A percentile compares a stretch with the other conserved stretches of the same genome.
phyloP scores from a whole-genome alignment of 2,888 invertebrate species.

The Orchesella flavescens region DNA sequence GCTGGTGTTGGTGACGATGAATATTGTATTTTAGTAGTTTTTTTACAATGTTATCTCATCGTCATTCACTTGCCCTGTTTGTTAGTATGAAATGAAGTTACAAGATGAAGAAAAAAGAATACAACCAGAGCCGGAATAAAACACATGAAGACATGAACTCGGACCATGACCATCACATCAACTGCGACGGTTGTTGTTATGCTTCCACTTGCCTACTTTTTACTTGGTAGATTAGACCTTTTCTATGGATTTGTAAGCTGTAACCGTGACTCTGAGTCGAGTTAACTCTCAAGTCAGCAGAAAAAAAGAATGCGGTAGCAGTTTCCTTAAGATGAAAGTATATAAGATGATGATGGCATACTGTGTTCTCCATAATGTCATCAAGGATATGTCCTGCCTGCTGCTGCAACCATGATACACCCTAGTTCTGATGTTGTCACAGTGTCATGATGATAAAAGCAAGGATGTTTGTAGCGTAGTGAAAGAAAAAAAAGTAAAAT shows the following conservation, averaged over 20 bases:
- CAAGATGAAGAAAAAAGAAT: background rate
- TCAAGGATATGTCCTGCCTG: slow-evolving; percentile 25
- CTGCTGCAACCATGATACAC: slow-evolving; percentile 12
- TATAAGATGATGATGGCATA: slow-evolving; percentile 33
- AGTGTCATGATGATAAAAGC: slow-evolving; percentile 46
- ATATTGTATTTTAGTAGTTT: background rate
- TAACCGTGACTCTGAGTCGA: slow-evolving; percentile 13
- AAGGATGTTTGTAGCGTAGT: background rate
- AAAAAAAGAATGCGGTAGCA: slow-evolving; percentile 43
- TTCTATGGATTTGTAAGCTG: background rate
- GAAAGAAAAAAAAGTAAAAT: background rate
- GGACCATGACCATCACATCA: slow-evolving; percentile 34
- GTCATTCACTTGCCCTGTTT: background rate
- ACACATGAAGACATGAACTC: slow-evolving; percentile 26
- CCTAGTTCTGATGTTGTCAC: slow-evolving; percentile 51
- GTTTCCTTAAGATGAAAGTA: slow-evolving; percentile 28
- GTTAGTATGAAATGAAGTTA: too few relatives aligned
- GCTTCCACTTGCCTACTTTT: slow-evolving; percentile 18
- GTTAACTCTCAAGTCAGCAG: slow-evolving; percentile 46
- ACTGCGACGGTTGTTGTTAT: slow-evolving; percentile 38
- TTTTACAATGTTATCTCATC: background rate
- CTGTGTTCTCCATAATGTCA: slow-evolving; percentile 32
- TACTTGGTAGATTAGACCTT: slow-evolving; percentile 12
- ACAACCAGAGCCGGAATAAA: background rate
- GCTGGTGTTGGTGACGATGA: slow-evolving; percentile 21